phyloP scores from a whole-genome alignment of 1,140 invertebrate genomes.

The Protaetia brevitarsis region DNA sequence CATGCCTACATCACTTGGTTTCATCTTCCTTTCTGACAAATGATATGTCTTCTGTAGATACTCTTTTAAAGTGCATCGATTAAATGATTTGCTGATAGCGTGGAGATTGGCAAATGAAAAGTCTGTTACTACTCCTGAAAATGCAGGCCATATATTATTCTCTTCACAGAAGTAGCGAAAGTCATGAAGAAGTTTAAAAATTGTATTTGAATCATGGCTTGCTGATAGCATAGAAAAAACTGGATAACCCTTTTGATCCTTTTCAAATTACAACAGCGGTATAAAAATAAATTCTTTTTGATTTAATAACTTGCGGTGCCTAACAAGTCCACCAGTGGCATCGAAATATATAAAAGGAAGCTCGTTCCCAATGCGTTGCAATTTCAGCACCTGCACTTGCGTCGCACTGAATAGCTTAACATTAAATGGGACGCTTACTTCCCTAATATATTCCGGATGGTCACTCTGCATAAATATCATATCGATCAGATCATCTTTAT shows the following conservation, averaged over 20 bases:
- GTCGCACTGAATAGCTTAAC: too few relatives aligned
- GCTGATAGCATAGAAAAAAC: conserved; percentile 3
- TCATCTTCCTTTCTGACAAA: background rate
- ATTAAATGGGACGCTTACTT: too few relatives aligned
- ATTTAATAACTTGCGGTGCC: background rate
- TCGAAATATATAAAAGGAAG: conserved; percentile 20
- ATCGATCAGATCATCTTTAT: conserved; percentile 10
- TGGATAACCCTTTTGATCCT: background rate
- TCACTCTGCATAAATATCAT: background rate
- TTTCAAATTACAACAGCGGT: background rate
- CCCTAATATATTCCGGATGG: background rate
- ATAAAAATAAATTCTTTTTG: conserved; percentile 20
- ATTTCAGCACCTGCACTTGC: too few relatives aligned
- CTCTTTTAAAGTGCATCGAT: background rate
- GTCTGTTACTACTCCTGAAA: background rate
- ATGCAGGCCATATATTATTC: background rate
- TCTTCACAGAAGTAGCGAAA: background rate
- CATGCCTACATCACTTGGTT: background rate
- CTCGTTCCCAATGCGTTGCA: too few relatives aligned
- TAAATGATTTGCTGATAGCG: background rate
- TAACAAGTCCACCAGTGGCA: conserved; percentile 1
- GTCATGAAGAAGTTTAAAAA: background rate
- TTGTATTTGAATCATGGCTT: background rate
- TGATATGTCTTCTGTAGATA: background rate
- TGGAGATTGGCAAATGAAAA: background rate